These are phyloP conservation scores for Tetranychus cinnabarinus DNA, from an alignment of 1,140 invertebrate species.

Conservation along the genomic window DNA sequence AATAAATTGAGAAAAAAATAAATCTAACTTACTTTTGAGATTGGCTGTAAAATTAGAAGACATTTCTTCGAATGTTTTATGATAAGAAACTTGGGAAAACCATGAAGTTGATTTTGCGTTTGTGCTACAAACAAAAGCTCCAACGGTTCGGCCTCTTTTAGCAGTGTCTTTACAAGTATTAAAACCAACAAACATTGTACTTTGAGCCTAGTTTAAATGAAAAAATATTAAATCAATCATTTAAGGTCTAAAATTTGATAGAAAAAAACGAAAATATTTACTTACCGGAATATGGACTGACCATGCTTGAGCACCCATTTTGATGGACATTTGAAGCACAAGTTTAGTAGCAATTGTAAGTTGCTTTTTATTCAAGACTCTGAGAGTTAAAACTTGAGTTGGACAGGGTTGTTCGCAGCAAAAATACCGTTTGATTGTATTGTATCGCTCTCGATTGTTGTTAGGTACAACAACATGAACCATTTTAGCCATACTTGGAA, in stretches of 20 bases:
- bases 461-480: constrained; percentile 41
- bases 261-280: constrained; percentile 11
- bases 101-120: constrained; percentile 41
- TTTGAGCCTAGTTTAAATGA: neutral
- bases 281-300: constrained; percentile 26
- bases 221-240: neutral
- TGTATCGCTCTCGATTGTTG: constrained; percentile 33
- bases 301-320: constrained; percentile 34
- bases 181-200: constrained; percentile 11
- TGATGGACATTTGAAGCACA: constrained; percentile 32
- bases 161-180: constrained; percentile 26
- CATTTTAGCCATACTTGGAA: neutral
- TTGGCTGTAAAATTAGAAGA: constrained; percentile 20
- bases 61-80: neutral
- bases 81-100: constrained; percentile 25
- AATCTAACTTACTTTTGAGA: constrained; percentile 9
- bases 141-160: constrained; percentile 18
- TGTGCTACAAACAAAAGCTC: constrained; percentile 24
- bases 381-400: constrained; percentile 41
- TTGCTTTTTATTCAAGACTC: constrained; percentile 26
- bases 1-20: neutral
- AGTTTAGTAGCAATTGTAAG: constrained; percentile 61
- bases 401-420: constrained; percentile 34
- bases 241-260: constrained; percentile 5
- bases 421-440: constrained; percentile 59